Evolutionary conservation across 2,888 invertebrate species (phyloP).

Genomic region (Autographa gamma): DNA sequence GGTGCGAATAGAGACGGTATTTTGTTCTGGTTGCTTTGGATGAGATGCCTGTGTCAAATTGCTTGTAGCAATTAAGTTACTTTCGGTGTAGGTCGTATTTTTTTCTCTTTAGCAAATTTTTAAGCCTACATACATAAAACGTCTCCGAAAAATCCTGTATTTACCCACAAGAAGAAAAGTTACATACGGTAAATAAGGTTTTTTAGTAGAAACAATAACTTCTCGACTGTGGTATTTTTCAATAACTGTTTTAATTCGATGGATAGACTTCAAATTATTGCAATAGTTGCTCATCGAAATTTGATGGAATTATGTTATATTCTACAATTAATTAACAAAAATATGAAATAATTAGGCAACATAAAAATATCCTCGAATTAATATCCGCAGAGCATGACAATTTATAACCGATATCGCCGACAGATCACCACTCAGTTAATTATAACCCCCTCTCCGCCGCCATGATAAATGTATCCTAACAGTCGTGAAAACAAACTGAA

Average conservation of each 20-base stretch:
- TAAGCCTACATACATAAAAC: too few species aligned
- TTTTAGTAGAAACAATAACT: too few species aligned
- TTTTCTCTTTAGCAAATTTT: too few species aligned
- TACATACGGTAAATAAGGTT: too few species aligned
- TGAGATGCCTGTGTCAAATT: neutral
- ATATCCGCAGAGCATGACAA: constrained; percentile 23
- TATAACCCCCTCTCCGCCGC: constrained; percentile 30
- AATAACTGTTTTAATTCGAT: too few species aligned
- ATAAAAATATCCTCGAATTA: constrained; percentile 23
- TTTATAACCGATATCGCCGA: constrained; percentile 35
- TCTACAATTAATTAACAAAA: neutral
- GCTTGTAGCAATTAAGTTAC: neutral
- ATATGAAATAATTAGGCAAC: neutral
- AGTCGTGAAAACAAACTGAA: constrained; percentile 48
- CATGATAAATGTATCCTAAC: constrained; percentile 44
- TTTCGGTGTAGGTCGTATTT: too few species aligned
- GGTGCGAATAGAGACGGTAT: constrained; percentile 5
- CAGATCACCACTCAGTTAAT: constrained; percentile 39
- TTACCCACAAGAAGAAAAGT: too few species aligned
- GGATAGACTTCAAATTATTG: too few species aligned
- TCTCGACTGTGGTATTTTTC: too few species aligned
- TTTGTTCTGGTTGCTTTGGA: neutral
- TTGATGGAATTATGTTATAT: neutral
- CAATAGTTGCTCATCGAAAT: too few species aligned
- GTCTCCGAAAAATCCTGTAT: too few species aligned